phyloP scores from a whole-genome alignment of 2,113 vertebrate species.

The Corythaixoides concolor region DNA sequence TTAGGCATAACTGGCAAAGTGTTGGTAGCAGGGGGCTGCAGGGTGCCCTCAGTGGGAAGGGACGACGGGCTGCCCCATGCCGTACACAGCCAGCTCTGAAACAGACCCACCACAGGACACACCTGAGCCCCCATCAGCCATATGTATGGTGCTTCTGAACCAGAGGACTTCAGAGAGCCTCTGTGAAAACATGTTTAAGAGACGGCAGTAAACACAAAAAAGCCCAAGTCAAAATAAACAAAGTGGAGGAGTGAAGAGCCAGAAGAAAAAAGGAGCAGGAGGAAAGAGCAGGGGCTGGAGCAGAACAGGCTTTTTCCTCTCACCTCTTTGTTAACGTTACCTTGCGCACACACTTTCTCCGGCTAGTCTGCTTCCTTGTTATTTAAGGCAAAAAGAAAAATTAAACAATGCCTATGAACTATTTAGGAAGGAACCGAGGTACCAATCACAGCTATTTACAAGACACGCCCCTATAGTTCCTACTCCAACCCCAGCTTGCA shows the following conservation, averaged over 20 bases:
- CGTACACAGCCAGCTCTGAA: accelerated
- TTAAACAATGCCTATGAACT: background rate
- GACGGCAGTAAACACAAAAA: background rate
- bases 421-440: background rate
- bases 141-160: background rate
- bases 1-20: background rate
- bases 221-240: background rate
- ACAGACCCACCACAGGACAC: background rate
- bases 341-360: background rate
- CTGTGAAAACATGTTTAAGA: background rate
- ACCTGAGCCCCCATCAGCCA: too few species aligned
- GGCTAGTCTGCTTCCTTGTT: background rate
- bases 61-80: background rate
- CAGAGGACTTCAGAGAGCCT: background rate
- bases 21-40: background rate
- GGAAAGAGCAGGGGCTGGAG: background rate
- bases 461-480: background rate
- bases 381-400: background rate
- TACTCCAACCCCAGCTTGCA: background rate
- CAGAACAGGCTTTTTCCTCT: background rate
- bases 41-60: background rate
- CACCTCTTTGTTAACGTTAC: background rate
- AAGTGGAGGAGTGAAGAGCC: background rate
- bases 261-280: background rate
- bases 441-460: background rate